A percentile compares a stretch with the other conserved stretches of the same genome.
These are phyloP conservation scores for Listrodromus nycthemerus DNA, from an alignment of 2,888 invertebrate genomes.

Conservation along the genomic window DNA sequence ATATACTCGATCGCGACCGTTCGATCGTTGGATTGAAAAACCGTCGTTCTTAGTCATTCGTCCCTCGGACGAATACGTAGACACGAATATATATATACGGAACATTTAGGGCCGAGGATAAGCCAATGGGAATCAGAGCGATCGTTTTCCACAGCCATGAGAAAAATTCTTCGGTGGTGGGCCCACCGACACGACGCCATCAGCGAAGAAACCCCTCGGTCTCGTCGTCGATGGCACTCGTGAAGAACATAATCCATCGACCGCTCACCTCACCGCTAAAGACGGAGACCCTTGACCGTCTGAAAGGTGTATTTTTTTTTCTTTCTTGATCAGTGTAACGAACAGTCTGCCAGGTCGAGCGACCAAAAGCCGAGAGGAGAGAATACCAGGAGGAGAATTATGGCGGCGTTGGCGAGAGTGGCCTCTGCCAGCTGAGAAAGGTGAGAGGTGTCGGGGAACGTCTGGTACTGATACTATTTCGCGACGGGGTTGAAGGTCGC, in stretches of 20 bases:
- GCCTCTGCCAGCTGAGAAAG: conserved; percentile 3
- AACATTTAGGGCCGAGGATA: background rate
- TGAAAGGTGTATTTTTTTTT: background rate
- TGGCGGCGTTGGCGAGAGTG: conserved; percentile 33
- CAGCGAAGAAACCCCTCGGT: background rate
- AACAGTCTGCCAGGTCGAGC: background rate
- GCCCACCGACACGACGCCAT: background rate
- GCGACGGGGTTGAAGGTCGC: conserved; percentile 50
- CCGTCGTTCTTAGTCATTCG: conserved; percentile 40
- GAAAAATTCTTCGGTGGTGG: conserved; percentile 20
- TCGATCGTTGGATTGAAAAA: conserved; percentile 55
- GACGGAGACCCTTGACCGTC: conserved; percentile 4
- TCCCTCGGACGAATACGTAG: background rate
- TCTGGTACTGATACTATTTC: conserved; percentile 41
- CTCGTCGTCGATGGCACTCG: conserved; percentile 14
- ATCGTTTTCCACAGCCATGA: background rate
- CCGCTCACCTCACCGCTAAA: conserved; percentile 7
- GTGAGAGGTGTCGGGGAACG: conserved; percentile 25
- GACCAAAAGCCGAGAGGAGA: conserved; percentile 35
- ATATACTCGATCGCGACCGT: conserved; percentile 42
- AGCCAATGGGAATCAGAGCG: background rate
- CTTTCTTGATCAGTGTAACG: background rate
- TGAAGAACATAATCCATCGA: conserved; percentile 30
- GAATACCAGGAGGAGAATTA: conserved; percentile 18
- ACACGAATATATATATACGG: background rate